Evolutionary conservation across 1,140 invertebrate genomes (phyloP), one percentile per base, ranked within the genome.

Genomic region (Druon quercuslanigerum): DNA sequence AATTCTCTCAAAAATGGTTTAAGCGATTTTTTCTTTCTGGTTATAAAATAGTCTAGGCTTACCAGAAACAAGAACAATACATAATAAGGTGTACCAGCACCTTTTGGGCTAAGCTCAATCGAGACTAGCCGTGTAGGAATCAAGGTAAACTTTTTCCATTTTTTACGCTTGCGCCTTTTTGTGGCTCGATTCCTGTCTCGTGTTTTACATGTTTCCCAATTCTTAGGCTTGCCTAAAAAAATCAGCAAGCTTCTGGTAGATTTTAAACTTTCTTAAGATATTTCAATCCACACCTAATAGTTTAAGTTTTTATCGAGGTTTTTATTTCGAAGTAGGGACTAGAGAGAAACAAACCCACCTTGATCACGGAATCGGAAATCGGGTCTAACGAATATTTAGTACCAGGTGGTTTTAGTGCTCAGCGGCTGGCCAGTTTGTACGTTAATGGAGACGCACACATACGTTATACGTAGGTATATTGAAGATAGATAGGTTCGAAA

Each of bases 301-400:
- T n/a, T n/a, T n/a, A n/a, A n/a, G n/a, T n/a, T n/a, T 14, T 16
- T 16, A 66, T 40, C 14, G 33, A n/a, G 17, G 17, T 20, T 66
- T 66, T 66, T 66, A 66, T 66, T 66, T 66, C 13, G 3, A 16
- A 66, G 16, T 33, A 12, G 57, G 11, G 25, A 40, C 40, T 66
- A 66, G 57, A 3, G 56, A 20, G 20, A 57, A 57, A 20, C 25
- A 20, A 25, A 40, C 14, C 25, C 66, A 76, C 75, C 74, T 71
- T 17, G 77, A 74, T 79, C 79, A 83, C 74, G 82, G 74, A 76
- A 76, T 79, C 46, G 74, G 16, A 19, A 71, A 77, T 80, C 72
- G 75, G 79, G 78, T 80, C 80, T 84, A 84, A 84, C 73, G 77
- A 79, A 82, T 77, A 82, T 84, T 82, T 82, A 84, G 51, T 78